Conservation (phyloP, 2,113 vertebrate species). For the Loxodonta africana region DNA sequence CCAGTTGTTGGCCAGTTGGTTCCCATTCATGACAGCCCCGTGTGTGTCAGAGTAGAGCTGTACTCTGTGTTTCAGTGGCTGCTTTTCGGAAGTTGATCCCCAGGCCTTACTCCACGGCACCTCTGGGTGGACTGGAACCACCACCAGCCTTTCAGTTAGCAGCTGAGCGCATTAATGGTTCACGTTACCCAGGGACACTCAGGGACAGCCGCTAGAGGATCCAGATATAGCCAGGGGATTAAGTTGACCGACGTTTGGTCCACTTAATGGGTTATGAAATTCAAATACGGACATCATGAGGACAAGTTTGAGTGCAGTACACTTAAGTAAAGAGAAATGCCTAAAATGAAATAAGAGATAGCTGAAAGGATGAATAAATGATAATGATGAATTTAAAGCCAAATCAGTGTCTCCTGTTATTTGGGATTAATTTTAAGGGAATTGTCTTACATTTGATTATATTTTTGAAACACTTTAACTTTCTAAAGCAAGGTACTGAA, state of each 20-base stretch:
- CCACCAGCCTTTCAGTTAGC: too few relatives aligned
- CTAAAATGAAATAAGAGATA: constrained; percentile 12
- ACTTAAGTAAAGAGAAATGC: not conserved
- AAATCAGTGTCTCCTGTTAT: constrained; percentile 31
- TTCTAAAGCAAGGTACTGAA: constrained; percentile 30
- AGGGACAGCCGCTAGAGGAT: not conserved
- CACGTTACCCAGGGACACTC: too few relatives aligned
- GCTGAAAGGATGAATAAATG: not conserved
- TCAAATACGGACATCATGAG: not conserved
- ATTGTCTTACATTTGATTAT: constrained; percentile 44
- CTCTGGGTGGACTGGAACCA: too few relatives aligned
- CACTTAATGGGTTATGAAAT: not conserved
- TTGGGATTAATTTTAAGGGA: constrained; percentile 63
- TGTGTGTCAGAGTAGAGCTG: too few relatives aligned
- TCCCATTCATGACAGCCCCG: too few relatives aligned
- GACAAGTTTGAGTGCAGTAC: constrained; percentile 3
- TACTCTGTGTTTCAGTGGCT: too few relatives aligned
- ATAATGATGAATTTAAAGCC: not conserved
- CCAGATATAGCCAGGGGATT: not conserved
- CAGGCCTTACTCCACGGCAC: too few relatives aligned
- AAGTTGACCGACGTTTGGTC: constrained; percentile 7
- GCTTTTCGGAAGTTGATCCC: too few relatives aligned
- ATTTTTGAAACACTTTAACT: constrained; percentile 55
- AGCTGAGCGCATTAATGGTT: too few relatives aligned
- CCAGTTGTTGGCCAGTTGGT: too few relatives aligned